Conservation (phyloP, 2,797 vertebrate species). For the Galagoides demidoff region DNA sequence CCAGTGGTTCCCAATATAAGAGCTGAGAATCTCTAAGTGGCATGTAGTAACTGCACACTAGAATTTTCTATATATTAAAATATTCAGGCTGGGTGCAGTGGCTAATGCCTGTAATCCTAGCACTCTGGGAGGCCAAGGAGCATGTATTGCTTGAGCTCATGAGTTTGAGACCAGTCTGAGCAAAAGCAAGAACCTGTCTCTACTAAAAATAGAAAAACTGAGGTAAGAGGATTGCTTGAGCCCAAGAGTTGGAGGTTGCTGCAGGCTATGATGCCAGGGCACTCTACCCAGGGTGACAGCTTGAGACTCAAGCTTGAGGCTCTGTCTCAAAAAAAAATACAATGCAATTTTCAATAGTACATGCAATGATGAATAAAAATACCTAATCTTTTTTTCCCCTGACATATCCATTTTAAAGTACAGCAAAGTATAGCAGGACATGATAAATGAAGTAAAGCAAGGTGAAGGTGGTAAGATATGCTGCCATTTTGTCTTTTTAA, state of each 20-base stretch:
- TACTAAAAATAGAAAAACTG: too few relatives aligned
- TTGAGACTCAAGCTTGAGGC: too few relatives aligned
- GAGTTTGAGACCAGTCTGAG: too few relatives aligned
- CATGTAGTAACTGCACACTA: neutral
- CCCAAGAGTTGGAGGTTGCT: too few relatives aligned
- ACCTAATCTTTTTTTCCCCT: neutral
- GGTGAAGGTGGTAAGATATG: constrained; percentile 28
- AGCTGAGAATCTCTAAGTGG: neutral
- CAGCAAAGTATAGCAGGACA: constrained; percentile 37
- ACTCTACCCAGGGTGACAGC: too few relatives aligned
- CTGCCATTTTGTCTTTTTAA: neutral
- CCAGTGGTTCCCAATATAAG: neutral
- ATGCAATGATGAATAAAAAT: constrained; percentile 18
- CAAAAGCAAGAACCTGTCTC: too few relatives aligned
- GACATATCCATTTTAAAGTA: constrained; percentile 22
- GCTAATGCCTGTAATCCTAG: too few relatives aligned
- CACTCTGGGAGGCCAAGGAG: too few relatives aligned
- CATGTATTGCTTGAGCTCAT: too few relatives aligned
- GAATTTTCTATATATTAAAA: constrained; percentile 10
- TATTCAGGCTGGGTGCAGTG: too few relatives aligned
- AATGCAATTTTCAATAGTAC: constrained; percentile 5
- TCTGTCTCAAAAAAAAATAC: neutral
- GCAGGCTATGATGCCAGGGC: too few relatives aligned
- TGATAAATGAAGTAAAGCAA: neutral
- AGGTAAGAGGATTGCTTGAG: too few relatives aligned